A percentile compares a stretch with the other conserved stretches of the same genome.
phyloP scores from a whole-genome alignment of 2,113 vertebrate genomes.

The Campylorhamphus procurvoides region DNA sequence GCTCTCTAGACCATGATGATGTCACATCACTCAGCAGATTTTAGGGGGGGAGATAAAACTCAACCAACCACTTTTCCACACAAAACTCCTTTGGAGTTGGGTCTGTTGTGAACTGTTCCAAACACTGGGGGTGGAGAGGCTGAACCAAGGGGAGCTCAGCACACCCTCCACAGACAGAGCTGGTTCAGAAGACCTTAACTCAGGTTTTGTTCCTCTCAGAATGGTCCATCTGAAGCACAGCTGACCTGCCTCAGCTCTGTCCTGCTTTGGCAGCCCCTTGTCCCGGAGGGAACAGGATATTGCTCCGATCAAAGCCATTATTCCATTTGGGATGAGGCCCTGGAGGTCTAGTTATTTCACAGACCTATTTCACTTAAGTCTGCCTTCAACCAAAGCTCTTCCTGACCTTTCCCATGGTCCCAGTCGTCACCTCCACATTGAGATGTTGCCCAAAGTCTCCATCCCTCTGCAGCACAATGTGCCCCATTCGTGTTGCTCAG shows the following conservation, averaged over 20 bases:
- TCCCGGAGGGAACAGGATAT: not conserved
- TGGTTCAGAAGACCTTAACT: not conserved
- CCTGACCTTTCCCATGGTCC: accelerated
- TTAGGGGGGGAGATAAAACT: not conserved
- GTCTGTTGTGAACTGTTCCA: not conserved
- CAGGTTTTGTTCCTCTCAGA: not conserved
- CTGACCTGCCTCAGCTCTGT: too few relatives aligned
- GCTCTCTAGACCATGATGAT: not conserved
- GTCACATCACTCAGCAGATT: not conserved
- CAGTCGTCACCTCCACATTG: accelerated
- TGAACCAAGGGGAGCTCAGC: not conserved
- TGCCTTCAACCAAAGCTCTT: not conserved
- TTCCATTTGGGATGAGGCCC: not conserved
- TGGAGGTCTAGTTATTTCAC: not conserved
- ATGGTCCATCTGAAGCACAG: not conserved
- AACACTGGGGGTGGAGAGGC: not conserved
- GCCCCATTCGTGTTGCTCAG: accelerated
- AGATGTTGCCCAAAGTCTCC: not conserved
- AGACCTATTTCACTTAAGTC: not conserved
- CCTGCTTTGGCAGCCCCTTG: not conserved
- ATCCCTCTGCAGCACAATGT: not conserved
- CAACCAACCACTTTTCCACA: not conserved
- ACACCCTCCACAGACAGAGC: not conserved
- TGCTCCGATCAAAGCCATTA: not conserved
- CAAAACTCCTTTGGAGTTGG: accelerated